Conservation (phyloP, 1,140 invertebrate species). For the Cheumatopsyche charites region DNA sequence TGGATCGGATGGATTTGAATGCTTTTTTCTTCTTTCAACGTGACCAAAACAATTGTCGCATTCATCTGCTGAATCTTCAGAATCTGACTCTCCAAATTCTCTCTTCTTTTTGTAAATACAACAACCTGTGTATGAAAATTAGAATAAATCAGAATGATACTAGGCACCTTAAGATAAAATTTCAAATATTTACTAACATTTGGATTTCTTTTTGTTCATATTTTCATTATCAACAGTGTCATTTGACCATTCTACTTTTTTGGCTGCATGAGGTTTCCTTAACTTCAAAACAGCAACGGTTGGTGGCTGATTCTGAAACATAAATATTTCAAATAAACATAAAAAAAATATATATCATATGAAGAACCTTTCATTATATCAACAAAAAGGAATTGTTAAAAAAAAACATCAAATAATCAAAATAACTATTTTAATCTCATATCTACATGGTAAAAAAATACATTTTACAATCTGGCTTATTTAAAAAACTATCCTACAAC, state of each 20-base stretch:
- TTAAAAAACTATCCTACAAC: background rate
- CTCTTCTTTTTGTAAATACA: conserved; percentile 86
- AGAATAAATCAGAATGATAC: conserved; percentile 7
- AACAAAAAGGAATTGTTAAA: no score
- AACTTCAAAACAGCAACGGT: conserved; percentile 75
- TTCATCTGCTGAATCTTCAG: conserved; percentile 78
- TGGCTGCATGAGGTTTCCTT: conserved; percentile 73
- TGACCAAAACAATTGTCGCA: conserved; percentile 87
- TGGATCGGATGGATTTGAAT: background rate
- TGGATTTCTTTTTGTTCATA: conserved; percentile 92
- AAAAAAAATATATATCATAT: no score
- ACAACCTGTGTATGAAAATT: conserved; percentile 71
- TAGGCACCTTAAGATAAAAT: background rate
- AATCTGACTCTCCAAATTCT: conserved; percentile 82
- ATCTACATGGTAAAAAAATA: no score
- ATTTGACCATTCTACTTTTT: conserved; percentile 86
- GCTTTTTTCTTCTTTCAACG: conserved; percentile 71
- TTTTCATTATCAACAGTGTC: conserved; percentile 93
- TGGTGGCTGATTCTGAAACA: conserved; percentile 55
- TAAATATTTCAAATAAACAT: background rate
- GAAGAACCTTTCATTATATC: no score
- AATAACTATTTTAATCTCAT: no score
- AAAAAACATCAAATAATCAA: no score
- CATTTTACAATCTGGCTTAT: no score
- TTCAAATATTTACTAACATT: conserved; percentile 71